A percentile compares a stretch with the other conserved stretches of the same genome.
These are phyloP conservation scores for Orbicella faveolata DNA, from an alignment of 64 coral and sea anemone species.

Conservation along the genomic window DNA sequence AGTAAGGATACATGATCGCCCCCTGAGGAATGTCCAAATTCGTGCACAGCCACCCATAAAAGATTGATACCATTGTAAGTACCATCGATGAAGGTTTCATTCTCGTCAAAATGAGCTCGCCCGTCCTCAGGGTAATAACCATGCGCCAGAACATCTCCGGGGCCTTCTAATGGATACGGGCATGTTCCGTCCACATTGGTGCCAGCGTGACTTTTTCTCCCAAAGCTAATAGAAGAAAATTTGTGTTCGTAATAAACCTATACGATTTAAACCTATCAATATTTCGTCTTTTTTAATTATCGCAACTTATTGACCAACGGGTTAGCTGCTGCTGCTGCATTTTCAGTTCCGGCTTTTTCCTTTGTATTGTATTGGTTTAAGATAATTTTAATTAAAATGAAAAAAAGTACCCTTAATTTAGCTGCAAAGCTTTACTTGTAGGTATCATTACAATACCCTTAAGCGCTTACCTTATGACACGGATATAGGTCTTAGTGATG, in stretches of 20 bases:
- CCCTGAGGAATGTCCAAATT: conserved; percentile 58
- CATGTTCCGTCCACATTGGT: not conserved
- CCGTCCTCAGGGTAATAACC: conserved; percentile 47
- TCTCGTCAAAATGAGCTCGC: conserved; percentile 67
- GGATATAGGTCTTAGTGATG: too few species aligned
- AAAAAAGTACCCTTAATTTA: too few species aligned
- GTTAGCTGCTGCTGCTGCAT: too few species aligned
- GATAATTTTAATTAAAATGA: too few species aligned
- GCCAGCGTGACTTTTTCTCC: not conserved
- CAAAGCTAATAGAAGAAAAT: conserved; percentile 34
- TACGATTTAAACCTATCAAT: not conserved
- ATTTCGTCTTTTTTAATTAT: not conserved
- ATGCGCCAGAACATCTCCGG: conserved; percentile 46
- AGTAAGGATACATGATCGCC: conserved; percentile 65
- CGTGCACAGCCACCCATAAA: conserved; percentile 60
- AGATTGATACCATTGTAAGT: conserved; percentile 3
- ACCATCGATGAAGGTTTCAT: conserved; percentile 42
- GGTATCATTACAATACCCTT: too few species aligned
- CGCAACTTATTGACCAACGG: not conserved
- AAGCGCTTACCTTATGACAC: too few species aligned
- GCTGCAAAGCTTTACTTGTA: too few species aligned
- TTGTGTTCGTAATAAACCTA: not conserved
- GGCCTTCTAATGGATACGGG: conserved; percentile 36
- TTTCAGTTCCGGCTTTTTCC: too few species aligned
- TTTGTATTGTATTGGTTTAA: too few species aligned